Evolutionary conservation across 2,113 vertebrate species (phyloP).

Genomic region (Todiramphus saurophagus): DNA sequence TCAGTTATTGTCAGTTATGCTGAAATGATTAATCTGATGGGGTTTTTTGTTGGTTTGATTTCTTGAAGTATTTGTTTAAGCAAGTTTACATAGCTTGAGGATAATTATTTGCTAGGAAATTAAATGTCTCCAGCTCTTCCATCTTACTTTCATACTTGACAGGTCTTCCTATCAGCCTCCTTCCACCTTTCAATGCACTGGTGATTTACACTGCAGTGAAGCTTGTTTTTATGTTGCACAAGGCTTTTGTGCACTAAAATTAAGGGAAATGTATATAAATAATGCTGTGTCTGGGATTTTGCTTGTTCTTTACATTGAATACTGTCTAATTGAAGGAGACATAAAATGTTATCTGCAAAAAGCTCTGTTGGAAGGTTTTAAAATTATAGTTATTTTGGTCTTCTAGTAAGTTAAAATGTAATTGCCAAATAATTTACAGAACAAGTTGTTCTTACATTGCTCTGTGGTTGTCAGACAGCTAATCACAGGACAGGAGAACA

Average conservation of each 20-base stretch:
- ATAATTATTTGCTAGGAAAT: constrained; percentile 2
- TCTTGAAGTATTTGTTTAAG: background rate
- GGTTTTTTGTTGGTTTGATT: background rate
- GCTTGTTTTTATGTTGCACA: background rate
- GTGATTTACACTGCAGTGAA: background rate
- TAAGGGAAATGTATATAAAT: background rate
- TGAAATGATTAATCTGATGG: background rate
- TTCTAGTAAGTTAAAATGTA: background rate
- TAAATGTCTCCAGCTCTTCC: background rate
- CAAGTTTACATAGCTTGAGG: background rate
- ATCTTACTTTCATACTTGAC: background rate
- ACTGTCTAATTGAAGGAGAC: background rate
- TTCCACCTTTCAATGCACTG: background rate
- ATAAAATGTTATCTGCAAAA: background rate
- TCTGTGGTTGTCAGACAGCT: background rate
- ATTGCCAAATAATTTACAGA: background rate
- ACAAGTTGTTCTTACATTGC: background rate
- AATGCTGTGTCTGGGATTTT: background rate
- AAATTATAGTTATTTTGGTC: background rate
- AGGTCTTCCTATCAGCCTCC: background rate
- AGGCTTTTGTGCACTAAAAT: background rate
- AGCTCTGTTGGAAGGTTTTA: background rate
- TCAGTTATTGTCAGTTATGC: background rate
- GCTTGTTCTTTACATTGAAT: background rate
- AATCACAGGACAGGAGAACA: background rate